phyloP scores from a whole-genome alignment of 2,888 invertebrate species.

The Embidobia sp. region DNA sequence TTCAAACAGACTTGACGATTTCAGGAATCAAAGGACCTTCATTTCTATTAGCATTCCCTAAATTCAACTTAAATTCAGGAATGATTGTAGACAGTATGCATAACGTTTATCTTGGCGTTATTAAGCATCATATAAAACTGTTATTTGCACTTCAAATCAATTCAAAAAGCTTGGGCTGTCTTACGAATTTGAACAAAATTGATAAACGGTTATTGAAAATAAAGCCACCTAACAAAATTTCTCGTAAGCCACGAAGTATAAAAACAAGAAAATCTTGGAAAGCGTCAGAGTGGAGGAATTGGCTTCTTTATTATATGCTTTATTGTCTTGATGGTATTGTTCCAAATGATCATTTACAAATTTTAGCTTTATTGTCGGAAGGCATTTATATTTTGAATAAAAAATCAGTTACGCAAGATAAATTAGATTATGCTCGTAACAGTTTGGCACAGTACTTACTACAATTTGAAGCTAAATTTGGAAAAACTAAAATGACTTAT shows the following conservation, averaged over 20 bases:
- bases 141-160: no score
- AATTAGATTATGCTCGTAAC: constrained; percentile 1
- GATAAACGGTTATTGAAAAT: constrained; percentile 4
- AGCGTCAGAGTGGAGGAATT: constrained; percentile 29
- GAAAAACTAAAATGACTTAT: constrained; percentile 16
- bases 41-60: not conserved
- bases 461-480: constrained; percentile 12
- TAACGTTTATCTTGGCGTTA: no score
- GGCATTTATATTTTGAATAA: constrained; percentile 12
- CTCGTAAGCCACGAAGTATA: constrained; percentile 13
- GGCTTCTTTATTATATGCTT: constrained; percentile 9
- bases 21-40: not conserved
- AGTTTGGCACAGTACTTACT: constrained; percentile 6
- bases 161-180: no score
- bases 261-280: constrained; percentile 10
- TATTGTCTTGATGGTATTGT: constrained; percentile 1
- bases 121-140: not conserved
- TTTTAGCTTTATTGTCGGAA: constrained; percentile 10
- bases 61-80: not conserved
- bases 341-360: not conserved
- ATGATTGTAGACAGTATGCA: constrained; percentile 22
- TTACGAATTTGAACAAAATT: not conserved
- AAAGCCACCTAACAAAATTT: not conserved
- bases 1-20: not conserved
- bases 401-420: constrained; percentile 1